phyloP scores from a whole-genome alignment of 2,888 invertebrate genomes.

The Synergus gifuensis region DNA sequence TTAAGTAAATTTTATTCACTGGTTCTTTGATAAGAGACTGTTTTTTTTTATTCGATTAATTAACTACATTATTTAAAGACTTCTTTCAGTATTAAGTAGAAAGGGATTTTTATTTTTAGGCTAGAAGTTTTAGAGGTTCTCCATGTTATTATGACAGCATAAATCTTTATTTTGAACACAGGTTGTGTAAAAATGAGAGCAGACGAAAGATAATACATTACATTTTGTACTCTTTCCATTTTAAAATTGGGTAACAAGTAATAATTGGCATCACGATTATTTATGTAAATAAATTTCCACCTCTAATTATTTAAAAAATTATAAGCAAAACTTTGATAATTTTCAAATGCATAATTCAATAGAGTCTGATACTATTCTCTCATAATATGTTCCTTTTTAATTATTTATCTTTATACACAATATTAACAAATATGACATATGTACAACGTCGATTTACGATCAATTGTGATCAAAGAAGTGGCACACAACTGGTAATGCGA shows the following conservation, averaged over 20 bases:
- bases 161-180: background rate
- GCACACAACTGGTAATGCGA: constrained; percentile 50
- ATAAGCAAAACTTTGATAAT: background rate
- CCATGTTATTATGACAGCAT: background rate
- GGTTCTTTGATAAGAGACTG: background rate
- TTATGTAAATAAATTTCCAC: no score
- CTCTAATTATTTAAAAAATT: background rate
- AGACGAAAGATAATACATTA: background rate
- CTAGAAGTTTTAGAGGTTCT: background rate
- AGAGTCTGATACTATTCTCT: background rate
- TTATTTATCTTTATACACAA: background rate
- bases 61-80: background rate
- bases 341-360: background rate
- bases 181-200: background rate
- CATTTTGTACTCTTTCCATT: background rate
- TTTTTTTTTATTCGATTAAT: background rate
- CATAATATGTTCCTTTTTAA: background rate
- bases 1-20: background rate
- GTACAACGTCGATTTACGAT: constrained; percentile 29
- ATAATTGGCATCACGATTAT: background rate
- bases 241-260: background rate
- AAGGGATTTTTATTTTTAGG: background rate
- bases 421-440: no score
- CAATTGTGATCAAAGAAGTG: constrained; percentile 52
- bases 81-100: background rate